Evolutionary conservation across 2,888 invertebrate genomes (phyloP), one percentile per base, ranked within the genome.

Genomic region (Andricus curvator): DNA sequence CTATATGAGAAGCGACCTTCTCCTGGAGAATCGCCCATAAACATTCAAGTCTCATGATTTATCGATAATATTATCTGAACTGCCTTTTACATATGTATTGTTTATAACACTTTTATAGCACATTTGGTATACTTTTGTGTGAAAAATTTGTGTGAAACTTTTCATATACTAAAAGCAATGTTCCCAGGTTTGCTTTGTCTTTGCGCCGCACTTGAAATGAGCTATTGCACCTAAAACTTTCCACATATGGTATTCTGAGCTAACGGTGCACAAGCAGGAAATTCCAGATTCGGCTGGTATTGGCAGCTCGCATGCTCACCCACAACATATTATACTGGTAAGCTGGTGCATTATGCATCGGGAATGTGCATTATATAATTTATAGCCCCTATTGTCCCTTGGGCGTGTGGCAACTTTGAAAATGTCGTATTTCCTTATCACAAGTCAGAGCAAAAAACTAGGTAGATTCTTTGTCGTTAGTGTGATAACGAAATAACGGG

Each of bases 291-390:
- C 56, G 25, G 37, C 74, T 74, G 74, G 13, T 74, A 74, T 74
- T 74, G 74, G 56, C 74, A 74, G 74, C 33, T 74, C 29, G 33
- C 56, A 56, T 74, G 74, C 74, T 74, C 51, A 51, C n/a, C 51
- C 70, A 74, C 74, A 56, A 74, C 74, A 70, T 70, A 70, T 70
- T 70, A 70, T 74, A 56, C 33, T 74, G 29, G 51, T 74, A 74
- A 74, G 74, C 74, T 74, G 74, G 74, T 74, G 74, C 74, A 74
- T 74, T 74, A 74, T 74, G 74, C 74, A 74, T 74, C 20, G 33
- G 51, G 33, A 29, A 56, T 74, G 15, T 74, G 51, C 51, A 33
- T 56, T 74, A 74, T 74, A 56, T 56, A 74, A 74, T 74, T 56
- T 74, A 56, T 74, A 25, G 51, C 74, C 37, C 37, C 70, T 20